These are phyloP conservation scores for Patella caerulea DNA, from an alignment of 2,888 invertebrate genomes.

Conservation along the genomic window DNA sequence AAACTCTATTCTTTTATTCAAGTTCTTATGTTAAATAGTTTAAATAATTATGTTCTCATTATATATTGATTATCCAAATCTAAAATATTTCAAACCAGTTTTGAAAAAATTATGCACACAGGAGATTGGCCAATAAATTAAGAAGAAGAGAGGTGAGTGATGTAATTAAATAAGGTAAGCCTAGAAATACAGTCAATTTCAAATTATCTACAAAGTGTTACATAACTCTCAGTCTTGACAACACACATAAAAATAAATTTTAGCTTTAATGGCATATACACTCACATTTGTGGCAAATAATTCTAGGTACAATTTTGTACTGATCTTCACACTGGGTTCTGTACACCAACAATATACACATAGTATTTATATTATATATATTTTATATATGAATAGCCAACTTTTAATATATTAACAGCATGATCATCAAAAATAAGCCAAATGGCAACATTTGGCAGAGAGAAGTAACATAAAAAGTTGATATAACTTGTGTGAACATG, in stretches of 20 bases:
- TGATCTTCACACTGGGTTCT: neutral
- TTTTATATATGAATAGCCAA: conserved; percentile 1
- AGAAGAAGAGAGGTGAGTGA: neutral
- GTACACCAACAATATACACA: conserved; percentile 5
- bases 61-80: too few relatives aligned
- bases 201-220: neutral
- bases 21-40: too few relatives aligned
- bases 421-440: conserved; percentile 2
- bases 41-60: too few relatives aligned
- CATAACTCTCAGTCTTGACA: conserved; percentile 1
- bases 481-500: too few relatives aligned
- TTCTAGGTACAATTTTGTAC: neutral
- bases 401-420: neutral
- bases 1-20: too few relatives aligned
- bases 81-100: neutral
- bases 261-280: conserved; percentile 2
- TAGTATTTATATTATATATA: neutral
- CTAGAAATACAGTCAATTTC: neutral
- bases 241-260: conserved; percentile 9
- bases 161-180: neutral
- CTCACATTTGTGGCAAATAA: conserved; percentile 3
- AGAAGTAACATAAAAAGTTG: neutral
- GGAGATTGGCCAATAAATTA: neutral
- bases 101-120: neutral
- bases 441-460: neutral